Percentiles rank a stretch among this genome's conserved stretches.
Evolutionary conservation across 2,113 vertebrate species (phyloP).

Genomic region (Atrichornis clamosus): DNA sequence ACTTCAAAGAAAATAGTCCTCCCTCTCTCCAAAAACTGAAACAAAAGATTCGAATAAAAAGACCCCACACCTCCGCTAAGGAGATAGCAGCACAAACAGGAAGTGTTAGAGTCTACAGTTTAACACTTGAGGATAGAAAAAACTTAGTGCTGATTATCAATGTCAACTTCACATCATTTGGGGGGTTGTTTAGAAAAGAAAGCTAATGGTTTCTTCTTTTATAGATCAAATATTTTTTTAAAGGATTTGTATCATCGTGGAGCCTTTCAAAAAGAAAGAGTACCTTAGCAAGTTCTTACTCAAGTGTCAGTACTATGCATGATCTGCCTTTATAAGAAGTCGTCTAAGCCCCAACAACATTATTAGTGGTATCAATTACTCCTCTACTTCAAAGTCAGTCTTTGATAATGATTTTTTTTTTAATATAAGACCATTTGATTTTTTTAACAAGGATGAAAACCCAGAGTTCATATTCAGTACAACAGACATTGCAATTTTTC

Average conservation of each 20-base stretch:
- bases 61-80: background rate
- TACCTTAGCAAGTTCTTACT: background rate
- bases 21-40: background rate
- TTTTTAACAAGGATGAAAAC: background rate
- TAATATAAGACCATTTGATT: background rate
- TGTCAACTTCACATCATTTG: background rate
- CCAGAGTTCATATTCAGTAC: background rate
- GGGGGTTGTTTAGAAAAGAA: background rate
- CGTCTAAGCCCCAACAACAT: background rate
- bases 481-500: background rate
- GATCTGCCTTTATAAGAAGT: background rate
- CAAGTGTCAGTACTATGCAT: background rate
- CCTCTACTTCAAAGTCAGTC: background rate
- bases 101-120: background rate
- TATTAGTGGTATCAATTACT: background rate
- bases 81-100: background rate
- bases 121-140: background rate
- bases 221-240: background rate
- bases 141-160: no score
- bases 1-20: background rate
- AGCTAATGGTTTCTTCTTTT: background rate
- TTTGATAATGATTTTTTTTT: background rate
- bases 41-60: background rate
- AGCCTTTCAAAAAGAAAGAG: background rate
- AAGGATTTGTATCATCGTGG: background rate